Percentiles rank a stretch among this genome's conserved stretches.
Evolutionary conservation across 1,140 invertebrate genomes (phyloP).

Genomic region (Pachyrhynchus sulphureomaculatus): DNA sequence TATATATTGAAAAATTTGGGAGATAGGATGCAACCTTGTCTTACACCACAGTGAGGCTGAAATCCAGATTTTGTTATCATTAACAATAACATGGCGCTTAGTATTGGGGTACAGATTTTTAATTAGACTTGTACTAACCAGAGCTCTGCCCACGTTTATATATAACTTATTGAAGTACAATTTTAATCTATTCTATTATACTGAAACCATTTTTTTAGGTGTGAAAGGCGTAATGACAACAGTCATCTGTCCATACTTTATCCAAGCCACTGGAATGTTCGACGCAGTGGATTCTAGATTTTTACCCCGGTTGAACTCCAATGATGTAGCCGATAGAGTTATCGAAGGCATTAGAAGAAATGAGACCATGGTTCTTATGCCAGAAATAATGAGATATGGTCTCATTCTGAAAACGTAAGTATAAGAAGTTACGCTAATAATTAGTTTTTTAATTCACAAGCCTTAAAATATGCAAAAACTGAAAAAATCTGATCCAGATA

Average conservation of each 20-base stretch:
- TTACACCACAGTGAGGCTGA: too few species aligned
- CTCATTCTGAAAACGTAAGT: conserved; percentile 70
- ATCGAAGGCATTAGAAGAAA: conserved; percentile 80
- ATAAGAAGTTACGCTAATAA: background rate
- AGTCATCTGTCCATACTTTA: conserved; percentile 91
- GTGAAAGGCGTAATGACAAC: conserved; percentile 81
- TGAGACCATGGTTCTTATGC: conserved; percentile 76
- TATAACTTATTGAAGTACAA: too few species aligned
- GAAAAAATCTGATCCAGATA: background rate
- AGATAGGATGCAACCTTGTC: too few species aligned
- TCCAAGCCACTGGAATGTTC: conserved; percentile 92
- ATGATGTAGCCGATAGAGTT: conserved; percentile 82
- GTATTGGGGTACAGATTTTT: too few species aligned
- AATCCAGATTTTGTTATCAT: too few species aligned
- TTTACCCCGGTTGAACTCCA: conserved; percentile 79
- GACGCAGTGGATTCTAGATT: conserved; percentile 81
- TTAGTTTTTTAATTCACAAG: background rate
- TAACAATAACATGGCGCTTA: too few species aligned
- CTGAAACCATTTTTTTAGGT: conserved; percentile 6
- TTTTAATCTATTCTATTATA: too few species aligned
- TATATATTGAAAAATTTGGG: too few species aligned
- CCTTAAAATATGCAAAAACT: background rate
- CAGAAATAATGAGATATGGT: conserved; percentile 66
- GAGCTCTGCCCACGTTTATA: too few species aligned
- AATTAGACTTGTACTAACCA: too few species aligned